Percentiles rank a stretch among this genome's conserved stretches.
phyloP scores from a whole-genome alignment of 2,797 vertebrate species.

The Kryptolebias ocellatus region DNA sequence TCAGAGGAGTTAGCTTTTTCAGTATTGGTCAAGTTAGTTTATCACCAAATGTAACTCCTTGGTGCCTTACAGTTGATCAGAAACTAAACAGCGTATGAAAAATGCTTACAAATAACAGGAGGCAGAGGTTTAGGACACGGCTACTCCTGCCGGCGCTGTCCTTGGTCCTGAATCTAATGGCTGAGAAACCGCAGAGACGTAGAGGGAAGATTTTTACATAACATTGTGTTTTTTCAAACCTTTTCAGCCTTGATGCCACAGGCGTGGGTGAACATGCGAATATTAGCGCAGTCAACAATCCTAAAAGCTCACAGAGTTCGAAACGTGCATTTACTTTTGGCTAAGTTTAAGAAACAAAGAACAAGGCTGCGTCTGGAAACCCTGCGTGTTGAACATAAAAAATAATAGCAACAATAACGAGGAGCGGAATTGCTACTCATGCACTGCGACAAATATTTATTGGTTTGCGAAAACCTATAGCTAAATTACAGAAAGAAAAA shows the following conservation, averaged over 20 bases:
- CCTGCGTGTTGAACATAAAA: neutral
- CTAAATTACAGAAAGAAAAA: neutral
- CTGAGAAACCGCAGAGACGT: neutral
- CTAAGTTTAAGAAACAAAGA: neutral
- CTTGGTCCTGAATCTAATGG: neutral
- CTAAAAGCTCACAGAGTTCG: neutral
- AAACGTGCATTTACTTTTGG: neutral
- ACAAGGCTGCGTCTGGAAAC: neutral
- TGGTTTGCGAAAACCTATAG: neutral
- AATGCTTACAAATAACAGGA: no score
- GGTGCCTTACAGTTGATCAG: no score
- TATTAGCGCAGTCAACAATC: neutral
- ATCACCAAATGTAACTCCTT: no score
- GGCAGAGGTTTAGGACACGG: neutral
- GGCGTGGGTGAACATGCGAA: neutral
- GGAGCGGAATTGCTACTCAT: neutral
- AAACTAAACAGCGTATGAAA: no score
- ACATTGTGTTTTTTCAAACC: neutral
- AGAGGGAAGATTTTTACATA: neutral
- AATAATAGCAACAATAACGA: neutral
- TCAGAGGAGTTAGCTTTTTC: neutral
- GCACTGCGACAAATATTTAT: neutral
- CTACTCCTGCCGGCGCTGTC: neutral
- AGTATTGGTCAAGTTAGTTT: neutral
- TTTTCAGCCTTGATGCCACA: neutral